phyloP scores from a whole-genome alignment of 2,113 vertebrate species.

The Tyrannus savana region DNA sequence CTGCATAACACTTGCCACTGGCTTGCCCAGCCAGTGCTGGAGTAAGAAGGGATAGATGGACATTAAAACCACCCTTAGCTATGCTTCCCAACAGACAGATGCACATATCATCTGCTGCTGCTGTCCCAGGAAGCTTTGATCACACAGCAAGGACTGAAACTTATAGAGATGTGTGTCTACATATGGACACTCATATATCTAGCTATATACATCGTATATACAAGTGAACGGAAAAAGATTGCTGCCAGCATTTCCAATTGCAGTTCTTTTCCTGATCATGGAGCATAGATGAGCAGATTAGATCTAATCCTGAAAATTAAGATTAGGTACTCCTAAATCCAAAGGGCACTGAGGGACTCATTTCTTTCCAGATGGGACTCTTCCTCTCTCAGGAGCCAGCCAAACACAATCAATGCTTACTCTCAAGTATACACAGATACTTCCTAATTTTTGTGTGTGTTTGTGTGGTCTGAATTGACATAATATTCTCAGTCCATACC shows the following conservation, averaged over 20 bases:
- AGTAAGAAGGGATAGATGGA: not conserved
- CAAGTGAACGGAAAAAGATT: not conserved
- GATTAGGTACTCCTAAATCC: not conserved
- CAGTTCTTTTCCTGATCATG: not conserved
- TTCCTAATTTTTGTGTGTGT: not conserved
- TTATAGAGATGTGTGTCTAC: not conserved
- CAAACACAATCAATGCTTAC: not conserved
- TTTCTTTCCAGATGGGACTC: not conserved
- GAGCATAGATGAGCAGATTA: not conserved
- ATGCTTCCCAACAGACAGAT: not conserved
- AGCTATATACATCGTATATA: rapidly evolving
- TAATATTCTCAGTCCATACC: not conserved
- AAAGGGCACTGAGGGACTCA: not conserved
- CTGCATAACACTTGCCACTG: not conserved
- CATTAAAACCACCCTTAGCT: not conserved
- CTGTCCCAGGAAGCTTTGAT: not conserved
- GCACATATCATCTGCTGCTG: not conserved
- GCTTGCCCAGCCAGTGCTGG: not conserved
- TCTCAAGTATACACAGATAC: not conserved
- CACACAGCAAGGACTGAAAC: not conserved
- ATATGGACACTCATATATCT: rapidly evolving
- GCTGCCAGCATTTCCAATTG: not conserved
- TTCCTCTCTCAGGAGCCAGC: not conserved
- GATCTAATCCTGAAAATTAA: not conserved
- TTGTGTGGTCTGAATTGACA: not conserved